Evolutionary conservation across 2,113 vertebrate genomes (phyloP).

Genomic region (Gnathonemus echidnorhynchus): DNA sequence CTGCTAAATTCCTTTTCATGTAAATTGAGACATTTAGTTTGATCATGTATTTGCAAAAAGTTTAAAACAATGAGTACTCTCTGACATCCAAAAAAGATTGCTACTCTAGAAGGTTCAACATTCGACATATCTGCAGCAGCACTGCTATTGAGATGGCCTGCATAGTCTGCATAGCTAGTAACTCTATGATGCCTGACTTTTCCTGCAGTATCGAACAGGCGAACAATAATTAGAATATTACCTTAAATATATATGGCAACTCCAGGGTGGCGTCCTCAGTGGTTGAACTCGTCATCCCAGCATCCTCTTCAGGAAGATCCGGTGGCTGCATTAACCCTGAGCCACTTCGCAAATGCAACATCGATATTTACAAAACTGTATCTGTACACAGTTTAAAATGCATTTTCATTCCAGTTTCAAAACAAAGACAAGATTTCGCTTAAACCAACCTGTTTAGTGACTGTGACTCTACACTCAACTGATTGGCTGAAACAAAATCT

Average conservation of each 20-base stretch:
- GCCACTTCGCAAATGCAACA: not conserved
- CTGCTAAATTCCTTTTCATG: not conserved
- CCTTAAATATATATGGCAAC: conserved; percentile 51
- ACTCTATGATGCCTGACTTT: not conserved
- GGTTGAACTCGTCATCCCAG: conserved; percentile 7
- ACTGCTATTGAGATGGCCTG: not conserved
- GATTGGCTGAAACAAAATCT: not conserved
- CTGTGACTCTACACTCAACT: not conserved
- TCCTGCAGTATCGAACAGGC: not conserved
- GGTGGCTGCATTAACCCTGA: not conserved
- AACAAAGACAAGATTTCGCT: not conserved
- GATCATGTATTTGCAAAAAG: not conserved
- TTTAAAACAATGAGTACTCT: not conserved
- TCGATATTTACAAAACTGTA: not conserved
- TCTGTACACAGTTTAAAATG: not conserved
- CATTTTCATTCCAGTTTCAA: not conserved
- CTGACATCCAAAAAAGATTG: not conserved
- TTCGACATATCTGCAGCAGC: not conserved
- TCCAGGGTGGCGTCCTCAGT: conserved; percentile 39
- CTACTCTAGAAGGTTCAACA: not conserved
- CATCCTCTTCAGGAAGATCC: not conserved
- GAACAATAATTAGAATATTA: conserved; percentile 13
- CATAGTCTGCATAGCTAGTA: not conserved
- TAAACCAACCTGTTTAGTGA: not conserved
- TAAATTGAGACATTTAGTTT: not conserved